phyloP scores from a whole-genome alignment of 53 echinoderm and acorn worm genomes.

The Hippasteria phrygiana region DNA sequence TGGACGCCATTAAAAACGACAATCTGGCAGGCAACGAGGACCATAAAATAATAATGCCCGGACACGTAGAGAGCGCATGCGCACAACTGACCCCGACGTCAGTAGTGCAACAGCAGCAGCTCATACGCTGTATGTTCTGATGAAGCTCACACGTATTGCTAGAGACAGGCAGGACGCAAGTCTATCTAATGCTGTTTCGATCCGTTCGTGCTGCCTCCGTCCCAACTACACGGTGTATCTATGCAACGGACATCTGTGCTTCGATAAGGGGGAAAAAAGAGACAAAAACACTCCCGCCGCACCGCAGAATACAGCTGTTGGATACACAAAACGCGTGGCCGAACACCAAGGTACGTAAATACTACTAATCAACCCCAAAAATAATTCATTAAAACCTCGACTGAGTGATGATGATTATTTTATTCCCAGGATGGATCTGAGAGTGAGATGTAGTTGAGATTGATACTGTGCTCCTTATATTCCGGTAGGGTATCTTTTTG shows the following conservation, averaged over 20 bases:
- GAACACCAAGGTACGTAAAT: slow-evolving; percentile 22
- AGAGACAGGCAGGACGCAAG: background rate
- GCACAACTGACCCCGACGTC: no score
- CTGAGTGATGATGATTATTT: background rate
- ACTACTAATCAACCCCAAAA: background rate
- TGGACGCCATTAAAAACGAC: no score
- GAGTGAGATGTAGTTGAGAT: background rate
- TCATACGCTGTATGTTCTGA: no score
- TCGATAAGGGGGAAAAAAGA: background rate
- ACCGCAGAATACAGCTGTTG: background rate
- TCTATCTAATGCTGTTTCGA: background rate
- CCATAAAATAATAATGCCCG: slow-evolving; percentile 1
- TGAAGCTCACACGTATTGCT: no score
- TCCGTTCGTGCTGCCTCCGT: background rate
- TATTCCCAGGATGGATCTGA: background rate
- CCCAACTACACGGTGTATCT: slow-evolving; percentile 22
- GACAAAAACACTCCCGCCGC: background rate
- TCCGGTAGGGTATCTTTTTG: slow-evolving; percentile 12
- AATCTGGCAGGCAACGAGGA: no score
- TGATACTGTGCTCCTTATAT: background rate
- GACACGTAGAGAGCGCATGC: background rate
- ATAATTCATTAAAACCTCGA: background rate
- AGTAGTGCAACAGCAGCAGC: no score
- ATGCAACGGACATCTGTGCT: slow-evolving; percentile 57
- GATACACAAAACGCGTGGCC: background rate